Evolutionary conservation across 2,888 invertebrate genomes (phyloP).

Genomic region (Tyria jacobaeae): DNA sequence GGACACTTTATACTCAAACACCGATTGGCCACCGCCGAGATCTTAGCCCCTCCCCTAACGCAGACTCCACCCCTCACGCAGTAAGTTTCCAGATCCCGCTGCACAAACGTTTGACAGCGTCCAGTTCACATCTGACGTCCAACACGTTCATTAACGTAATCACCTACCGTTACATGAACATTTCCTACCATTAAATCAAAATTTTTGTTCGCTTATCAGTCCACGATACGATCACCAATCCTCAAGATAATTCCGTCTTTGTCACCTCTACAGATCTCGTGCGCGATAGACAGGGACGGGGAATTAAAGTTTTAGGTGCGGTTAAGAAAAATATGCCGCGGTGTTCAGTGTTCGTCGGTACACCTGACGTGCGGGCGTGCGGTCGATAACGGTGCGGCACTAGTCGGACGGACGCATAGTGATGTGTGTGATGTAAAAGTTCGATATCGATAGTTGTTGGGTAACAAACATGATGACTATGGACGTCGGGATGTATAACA

Average conservation of each 20-base stretch:
- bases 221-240: slow-evolving; percentile 60
- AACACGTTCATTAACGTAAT: slow-evolving; percentile 57
- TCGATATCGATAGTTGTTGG: slow-evolving; percentile 72
- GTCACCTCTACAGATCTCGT: slow-evolving; percentile 41
- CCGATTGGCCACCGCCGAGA: slow-evolving; percentile 62
- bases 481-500: slow-evolving; percentile 93
- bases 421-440: slow-evolving; percentile 78
- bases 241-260: slow-evolving; percentile 66
- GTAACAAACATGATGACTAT: slow-evolving; percentile 91
- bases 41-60: slow-evolving; percentile 42
- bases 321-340: slow-evolving; percentile 70
- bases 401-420: slow-evolving; percentile 68
- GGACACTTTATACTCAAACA: slow-evolving; percentile 45
- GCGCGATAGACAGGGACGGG: slow-evolving; percentile 68
- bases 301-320: slow-evolving; percentile 70
- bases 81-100: slow-evolving; percentile 67
- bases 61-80: slow-evolving; percentile 81
- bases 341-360: slow-evolving; percentile 75
- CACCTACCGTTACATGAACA: slow-evolving; percentile 53
- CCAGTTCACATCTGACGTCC: slow-evolving; percentile 64
- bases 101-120: slow-evolving; percentile 68
- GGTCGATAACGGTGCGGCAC: slow-evolving; percentile 65
- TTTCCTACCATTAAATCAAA: slow-evolving; percentile 65
- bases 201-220: slow-evolving; percentile 67
- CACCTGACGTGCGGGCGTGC: slow-evolving; percentile 78